These are phyloP conservation scores for Torymus auratus DNA, from an alignment of 2,888 invertebrate species.

Conservation along the genomic window DNA sequence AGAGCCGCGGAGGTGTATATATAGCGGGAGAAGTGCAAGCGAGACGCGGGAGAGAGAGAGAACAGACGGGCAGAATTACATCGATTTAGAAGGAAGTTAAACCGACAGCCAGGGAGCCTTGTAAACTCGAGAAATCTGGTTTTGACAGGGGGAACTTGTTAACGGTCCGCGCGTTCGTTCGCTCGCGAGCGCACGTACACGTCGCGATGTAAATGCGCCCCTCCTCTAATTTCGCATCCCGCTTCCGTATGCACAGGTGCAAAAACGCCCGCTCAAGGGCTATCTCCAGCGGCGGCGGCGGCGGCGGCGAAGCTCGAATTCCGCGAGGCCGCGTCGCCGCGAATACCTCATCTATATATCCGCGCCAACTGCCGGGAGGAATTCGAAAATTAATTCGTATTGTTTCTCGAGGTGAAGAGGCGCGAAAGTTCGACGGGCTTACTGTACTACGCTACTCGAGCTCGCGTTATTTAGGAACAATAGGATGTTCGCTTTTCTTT, in stretches of 20 bases:
- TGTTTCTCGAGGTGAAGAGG: background rate
- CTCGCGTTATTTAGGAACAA: background rate
- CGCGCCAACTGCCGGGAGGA: background rate
- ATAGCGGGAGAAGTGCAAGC: background rate
- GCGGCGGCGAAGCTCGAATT: background rate
- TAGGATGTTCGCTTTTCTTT: background rate
- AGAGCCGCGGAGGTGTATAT: background rate
- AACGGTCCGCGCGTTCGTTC: constrained; percentile 10
- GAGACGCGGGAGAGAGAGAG: constrained; percentile 23
- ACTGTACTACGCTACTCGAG: background rate
- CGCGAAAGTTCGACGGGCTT: background rate
- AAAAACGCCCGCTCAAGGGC: constrained; percentile 11
- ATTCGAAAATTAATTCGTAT: background rate
- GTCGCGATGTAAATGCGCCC: constrained; percentile 49
- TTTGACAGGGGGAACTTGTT: constrained; percentile 57
- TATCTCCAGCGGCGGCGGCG: too few relatives aligned
- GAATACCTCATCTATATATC: too few relatives aligned
- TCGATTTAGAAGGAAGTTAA: constrained; percentile 58
- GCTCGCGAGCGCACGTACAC: background rate
- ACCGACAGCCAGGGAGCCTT: constrained; percentile 49
- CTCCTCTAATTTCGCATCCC: constrained; percentile 4
- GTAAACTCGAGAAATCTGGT: constrained; percentile 59
- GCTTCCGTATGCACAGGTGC: constrained; percentile 12
- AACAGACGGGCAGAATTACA: constrained; percentile 45
- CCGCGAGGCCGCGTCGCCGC: too few relatives aligned